phyloP scores from a whole-genome alignment of 2,888 invertebrate species.

The Aporophyla lueneburgensis region DNA sequence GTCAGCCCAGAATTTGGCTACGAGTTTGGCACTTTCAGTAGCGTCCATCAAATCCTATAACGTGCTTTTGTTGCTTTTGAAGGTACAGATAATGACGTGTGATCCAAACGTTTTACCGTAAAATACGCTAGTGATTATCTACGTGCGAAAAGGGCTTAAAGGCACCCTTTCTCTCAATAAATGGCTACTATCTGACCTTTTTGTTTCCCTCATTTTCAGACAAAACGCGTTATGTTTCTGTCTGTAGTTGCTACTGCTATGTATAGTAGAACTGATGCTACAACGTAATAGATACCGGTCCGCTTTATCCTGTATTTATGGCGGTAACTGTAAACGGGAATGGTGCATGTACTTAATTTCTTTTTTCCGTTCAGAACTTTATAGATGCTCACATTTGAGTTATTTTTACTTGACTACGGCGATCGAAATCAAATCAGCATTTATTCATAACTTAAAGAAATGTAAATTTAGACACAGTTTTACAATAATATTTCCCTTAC shows the following conservation, averaged over 20 bases:
- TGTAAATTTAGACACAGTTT: too few species aligned
- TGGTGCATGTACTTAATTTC: constrained; percentile 22
- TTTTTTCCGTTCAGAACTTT: not conserved
- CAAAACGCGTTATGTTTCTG: not conserved
- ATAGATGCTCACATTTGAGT: not conserved
- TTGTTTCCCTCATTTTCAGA: constrained; percentile 10
- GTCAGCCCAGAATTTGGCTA: too few species aligned
- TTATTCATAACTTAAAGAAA: too few species aligned
- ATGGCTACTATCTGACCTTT: constrained; percentile 23
- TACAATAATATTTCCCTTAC: too few species aligned
- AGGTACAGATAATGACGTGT: too few species aligned
- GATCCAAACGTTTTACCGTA: too few species aligned
- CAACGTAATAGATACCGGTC: constrained; percentile 5
- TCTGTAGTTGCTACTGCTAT: not conserved
- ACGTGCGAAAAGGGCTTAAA: not conserved
- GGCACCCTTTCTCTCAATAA: constrained; percentile 9
- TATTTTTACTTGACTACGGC: not conserved
- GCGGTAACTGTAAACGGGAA: constrained; percentile 15
- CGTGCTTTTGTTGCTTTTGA: too few species aligned
- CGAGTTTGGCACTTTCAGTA: too few species aligned
- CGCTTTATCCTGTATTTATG: not conserved
- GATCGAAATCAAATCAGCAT: too few species aligned
- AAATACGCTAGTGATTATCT: too few species aligned
- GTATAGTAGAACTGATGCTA: constrained; percentile 19
- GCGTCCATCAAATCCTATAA: too few species aligned